Evolutionary conservation across 2,113 vertebrate genomes (phyloP), one percentile per base, ranked within the genome.

Genomic region (Pluvialis apricaria): DNA sequence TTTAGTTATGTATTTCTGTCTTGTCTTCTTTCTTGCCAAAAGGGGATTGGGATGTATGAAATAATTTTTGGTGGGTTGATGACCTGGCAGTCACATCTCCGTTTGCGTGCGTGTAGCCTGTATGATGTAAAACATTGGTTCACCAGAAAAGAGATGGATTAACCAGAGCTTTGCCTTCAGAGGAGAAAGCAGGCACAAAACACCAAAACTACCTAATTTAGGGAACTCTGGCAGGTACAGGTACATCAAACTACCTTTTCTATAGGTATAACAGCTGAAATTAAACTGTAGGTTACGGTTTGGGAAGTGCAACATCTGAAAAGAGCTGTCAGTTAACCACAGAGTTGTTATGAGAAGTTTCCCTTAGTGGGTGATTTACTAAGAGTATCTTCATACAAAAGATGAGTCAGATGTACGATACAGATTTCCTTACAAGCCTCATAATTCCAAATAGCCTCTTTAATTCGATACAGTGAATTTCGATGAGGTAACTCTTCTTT

Each of bases 21-120:
- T 31, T 32, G 22, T 49, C 15, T 17, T 12, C 36, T 49, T 49
- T 19, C n/a, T 55, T 61, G 25, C 83, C 68, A 44, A 42, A 66
- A 79, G 55, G 20, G 26, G 34, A 14, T 76, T 45, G 61, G 60
- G 84, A 26, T 61, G 8, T 8, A 18, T 9, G 57, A 62, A 68
- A 32, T 57, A 15, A 38, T 52, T 68, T 49, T 19, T 21, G 57
- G 12, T 57, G 72, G 28, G 24, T 55, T 38, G 38, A 13, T 58
- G 18, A 26, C 47, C 40, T 75, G 82, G 40, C 61, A 42, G 47
- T 40, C n/a, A 3, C 49, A 13, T 25, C 36, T 64, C 70, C 20
- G 2, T 5, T 9, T 2, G 15, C 1, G 0, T 13, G 16, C 6
- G 0, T 20, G 52, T 21, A 25, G 32, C 42, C 49, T 1, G 0